phyloP scores from a whole-genome alignment of 2,888 invertebrate species.

The Ephialtes manifestator region DNA sequence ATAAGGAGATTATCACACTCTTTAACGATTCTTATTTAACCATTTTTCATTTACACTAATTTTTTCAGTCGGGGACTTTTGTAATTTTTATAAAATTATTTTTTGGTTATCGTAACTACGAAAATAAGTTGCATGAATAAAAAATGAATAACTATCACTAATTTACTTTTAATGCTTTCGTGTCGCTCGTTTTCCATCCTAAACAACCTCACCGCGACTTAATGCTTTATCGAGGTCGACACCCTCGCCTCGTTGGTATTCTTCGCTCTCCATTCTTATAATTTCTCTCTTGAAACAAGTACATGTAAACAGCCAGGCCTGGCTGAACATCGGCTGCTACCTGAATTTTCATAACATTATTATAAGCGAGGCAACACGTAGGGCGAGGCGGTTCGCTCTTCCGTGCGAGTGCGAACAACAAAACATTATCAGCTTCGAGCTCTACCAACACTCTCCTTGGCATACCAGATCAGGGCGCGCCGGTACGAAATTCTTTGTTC shows the following conservation, averaged over 20 bases:
- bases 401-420: constrained; percentile 43
- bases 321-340: background rate
- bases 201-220: constrained; percentile 64
- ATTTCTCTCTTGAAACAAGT: constrained; percentile 29
- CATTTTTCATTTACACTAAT: too few species aligned
- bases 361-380: background rate
- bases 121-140: too few species aligned
- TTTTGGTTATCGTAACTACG: too few species aligned
- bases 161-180: constrained; percentile 46
- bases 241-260: constrained; percentile 72
- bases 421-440: constrained; percentile 26
- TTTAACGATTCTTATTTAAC: too few species aligned
- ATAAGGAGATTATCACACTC: too few species aligned
- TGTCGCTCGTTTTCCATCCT: constrained; percentile 38
- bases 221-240: constrained; percentile 75
- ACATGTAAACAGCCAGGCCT: background rate
- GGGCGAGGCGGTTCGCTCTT: constrained; percentile 26
- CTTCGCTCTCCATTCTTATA: constrained; percentile 28
- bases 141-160: too few species aligned
- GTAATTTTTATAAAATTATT: too few species aligned
- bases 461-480: constrained; percentile 77
- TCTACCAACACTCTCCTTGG: constrained; percentile 59
- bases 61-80: too few species aligned
- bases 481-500: constrained; percentile 68
- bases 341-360: background rate